Percentiles rank a stretch among this genome's conserved stretches.
Evolutionary conservation across 2,113 vertebrate species (phyloP).

Genomic region (Pseudopipra pipra): DNA sequence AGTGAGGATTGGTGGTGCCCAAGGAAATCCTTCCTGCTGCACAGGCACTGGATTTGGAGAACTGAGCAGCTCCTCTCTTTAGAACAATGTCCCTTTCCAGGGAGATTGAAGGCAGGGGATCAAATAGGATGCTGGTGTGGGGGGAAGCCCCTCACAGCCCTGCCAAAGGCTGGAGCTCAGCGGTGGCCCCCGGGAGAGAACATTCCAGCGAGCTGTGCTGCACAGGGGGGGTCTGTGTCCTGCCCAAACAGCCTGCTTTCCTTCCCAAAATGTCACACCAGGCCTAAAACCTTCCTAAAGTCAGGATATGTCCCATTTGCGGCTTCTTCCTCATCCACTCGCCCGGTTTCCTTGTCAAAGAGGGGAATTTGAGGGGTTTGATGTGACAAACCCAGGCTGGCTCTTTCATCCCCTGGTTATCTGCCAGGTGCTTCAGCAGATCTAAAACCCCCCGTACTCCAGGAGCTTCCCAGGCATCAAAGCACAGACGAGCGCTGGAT

Average conservation of each 20-base stretch:
- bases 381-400: neutral
- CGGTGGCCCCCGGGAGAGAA: rapidly evolving
- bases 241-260: neutral
- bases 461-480: neutral
- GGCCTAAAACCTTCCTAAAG: neutral
- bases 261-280: neutral
- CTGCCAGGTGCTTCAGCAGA: neutral
- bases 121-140: rapidly evolving
- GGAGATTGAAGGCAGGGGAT: neutral
- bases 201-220: rapidly evolving
- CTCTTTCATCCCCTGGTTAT: neutral
- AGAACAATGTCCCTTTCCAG: neutral
- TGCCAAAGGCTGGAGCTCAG: neutral
- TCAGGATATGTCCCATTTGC: neutral
- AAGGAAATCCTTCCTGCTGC: neutral
- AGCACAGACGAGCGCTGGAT: neutral
- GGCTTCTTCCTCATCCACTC: neutral
- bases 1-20: neutral
- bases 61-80: neutral
- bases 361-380: neutral
- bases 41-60: neutral
- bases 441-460: neutral
- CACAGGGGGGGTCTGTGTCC: too few relatives aligned
- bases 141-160: neutral
- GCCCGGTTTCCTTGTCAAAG: neutral